Percentiles rank a stretch among this genome's conserved stretches.
Evolutionary conservation across 2,113 vertebrate species (phyloP).

Genomic region (Pachyramphus minor): DNA sequence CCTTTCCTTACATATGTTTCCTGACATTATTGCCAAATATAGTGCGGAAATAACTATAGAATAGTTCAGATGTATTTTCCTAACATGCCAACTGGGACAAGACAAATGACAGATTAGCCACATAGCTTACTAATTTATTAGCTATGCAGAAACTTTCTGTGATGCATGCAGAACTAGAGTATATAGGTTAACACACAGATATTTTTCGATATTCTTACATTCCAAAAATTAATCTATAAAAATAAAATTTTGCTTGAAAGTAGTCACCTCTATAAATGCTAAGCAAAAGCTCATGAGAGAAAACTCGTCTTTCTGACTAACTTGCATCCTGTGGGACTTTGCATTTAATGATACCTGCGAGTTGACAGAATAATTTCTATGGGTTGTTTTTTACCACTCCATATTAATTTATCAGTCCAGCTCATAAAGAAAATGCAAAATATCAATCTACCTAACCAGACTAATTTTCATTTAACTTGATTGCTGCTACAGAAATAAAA

Average conservation of each 20-base stretch:
- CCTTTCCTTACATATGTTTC: background rate
- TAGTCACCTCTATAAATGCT: background rate
- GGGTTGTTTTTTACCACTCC: background rate
- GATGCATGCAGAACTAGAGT: background rate
- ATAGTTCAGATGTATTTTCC: background rate
- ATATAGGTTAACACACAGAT: background rate
- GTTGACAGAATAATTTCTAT: background rate
- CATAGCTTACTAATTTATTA: background rate
- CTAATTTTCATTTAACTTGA: conserved; percentile 53
- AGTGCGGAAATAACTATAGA: background rate
- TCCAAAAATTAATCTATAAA: background rate
- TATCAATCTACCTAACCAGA: background rate
- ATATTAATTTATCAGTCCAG: background rate
- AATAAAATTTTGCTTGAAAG: background rate
- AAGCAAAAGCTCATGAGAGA: background rate
- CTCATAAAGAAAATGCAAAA: background rate
- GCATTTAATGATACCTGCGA: background rate
- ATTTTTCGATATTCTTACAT: background rate
- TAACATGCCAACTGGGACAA: background rate
- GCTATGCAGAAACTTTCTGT: background rate
- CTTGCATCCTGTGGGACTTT: background rate
- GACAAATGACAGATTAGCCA: background rate
- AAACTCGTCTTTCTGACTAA: background rate
- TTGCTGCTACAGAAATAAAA: conserved; percentile 44
- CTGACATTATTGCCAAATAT: background rate